phyloP scores from a whole-genome alignment of 2,113 vertebrate genomes.

The Melanocharis versteri region DNA sequence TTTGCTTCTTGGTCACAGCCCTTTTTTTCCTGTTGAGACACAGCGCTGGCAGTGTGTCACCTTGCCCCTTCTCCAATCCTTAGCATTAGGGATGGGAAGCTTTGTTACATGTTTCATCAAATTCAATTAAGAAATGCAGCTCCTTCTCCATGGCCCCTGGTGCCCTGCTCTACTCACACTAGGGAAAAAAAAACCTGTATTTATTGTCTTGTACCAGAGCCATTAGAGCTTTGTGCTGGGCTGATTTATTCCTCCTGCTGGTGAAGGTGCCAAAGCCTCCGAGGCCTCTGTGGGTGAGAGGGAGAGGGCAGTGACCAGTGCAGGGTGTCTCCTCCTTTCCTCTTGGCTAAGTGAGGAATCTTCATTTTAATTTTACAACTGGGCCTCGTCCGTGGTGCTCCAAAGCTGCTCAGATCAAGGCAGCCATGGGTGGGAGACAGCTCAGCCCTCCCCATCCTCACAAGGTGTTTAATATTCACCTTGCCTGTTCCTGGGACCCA shows the following conservation, averaged over 20 bases:
- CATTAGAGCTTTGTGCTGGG: neutral
- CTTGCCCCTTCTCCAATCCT: neutral
- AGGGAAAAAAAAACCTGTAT: neutral
- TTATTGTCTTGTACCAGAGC: slow-evolving; percentile 17
- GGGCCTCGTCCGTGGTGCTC: fast-evolving
- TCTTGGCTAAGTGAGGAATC: slow-evolving; percentile 39
- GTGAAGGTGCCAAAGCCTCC: slow-evolving; percentile 43
- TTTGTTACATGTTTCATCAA: slow-evolving; percentile 49
- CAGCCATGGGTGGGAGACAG: neutral
- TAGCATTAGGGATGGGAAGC: neutral
- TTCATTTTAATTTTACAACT: slow-evolving; percentile 44
- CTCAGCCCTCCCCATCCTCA: neutral
- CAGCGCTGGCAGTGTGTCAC: neutral
- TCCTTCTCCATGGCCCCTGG: neutral
- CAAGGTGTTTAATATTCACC: slow-evolving; percentile 17
- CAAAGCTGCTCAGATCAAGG: neutral
- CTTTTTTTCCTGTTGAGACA: neutral
- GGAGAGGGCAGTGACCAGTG: slow-evolving; percentile 31
- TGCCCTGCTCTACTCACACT: neutral
- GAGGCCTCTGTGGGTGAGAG: slow-evolving; percentile 18
- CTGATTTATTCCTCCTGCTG: slow-evolving; percentile 60
- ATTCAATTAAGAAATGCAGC: slow-evolving; percentile 64
- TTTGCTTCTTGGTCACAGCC: neutral
- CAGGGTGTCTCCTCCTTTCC: slow-evolving; percentile 43
- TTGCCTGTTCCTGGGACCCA: neutral